Evolutionary conservation across 2,113 vertebrate species (phyloP).

Genomic region (Pampusana beccarii): DNA sequence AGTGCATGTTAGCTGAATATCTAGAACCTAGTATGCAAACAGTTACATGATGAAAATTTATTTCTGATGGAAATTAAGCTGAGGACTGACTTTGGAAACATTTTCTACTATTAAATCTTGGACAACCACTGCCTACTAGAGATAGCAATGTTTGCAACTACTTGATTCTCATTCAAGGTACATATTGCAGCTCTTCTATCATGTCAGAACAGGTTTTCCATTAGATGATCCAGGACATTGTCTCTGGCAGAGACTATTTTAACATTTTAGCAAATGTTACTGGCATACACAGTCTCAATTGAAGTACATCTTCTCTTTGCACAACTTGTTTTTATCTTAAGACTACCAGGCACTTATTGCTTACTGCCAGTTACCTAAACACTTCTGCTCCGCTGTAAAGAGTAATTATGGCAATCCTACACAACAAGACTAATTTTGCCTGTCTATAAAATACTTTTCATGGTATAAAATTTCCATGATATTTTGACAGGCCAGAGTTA

Average conservation of each 20-base stretch:
- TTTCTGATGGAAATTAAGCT: neutral
- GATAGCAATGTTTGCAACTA: neutral
- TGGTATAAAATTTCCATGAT: conserved; percentile 48
- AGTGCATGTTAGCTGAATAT: neutral
- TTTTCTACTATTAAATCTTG: neutral
- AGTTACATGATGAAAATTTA: neutral
- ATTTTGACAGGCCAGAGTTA: conserved; percentile 57
- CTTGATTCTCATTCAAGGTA: neutral
- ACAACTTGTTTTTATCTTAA: neutral
- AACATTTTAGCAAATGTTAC: neutral
- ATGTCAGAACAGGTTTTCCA: neutral
- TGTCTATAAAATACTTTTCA: conserved; percentile 30
- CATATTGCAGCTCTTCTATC: neutral
- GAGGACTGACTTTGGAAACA: neutral
- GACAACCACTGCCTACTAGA: neutral
- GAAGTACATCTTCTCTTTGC: neutral
- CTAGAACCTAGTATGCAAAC: neutral
- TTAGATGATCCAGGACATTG: neutral
- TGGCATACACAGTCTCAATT: neutral
- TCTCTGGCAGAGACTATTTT: neutral
- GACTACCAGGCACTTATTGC: neutral
- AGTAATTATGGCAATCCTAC: conserved; percentile 12
- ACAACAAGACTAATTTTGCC: conserved; percentile 43
- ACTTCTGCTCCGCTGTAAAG: neutral
- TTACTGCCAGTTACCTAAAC: neutral